Conservation (phyloP, 2,888 invertebrate species). For the Cyaniris semiargus region DNA sequence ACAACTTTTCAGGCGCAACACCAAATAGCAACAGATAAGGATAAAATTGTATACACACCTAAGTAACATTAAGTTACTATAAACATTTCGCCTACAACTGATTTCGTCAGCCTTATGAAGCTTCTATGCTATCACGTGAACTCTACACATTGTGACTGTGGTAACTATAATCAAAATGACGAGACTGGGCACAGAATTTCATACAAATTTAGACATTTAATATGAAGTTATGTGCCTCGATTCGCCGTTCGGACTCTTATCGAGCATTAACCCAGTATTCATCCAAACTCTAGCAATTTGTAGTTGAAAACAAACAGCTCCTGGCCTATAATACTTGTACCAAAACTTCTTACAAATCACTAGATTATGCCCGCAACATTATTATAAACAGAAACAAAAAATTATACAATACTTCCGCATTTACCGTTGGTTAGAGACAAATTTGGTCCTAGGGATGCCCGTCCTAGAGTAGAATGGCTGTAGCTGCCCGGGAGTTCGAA, state of each 20-base stretch:
- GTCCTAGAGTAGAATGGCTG: conserved; percentile 58
- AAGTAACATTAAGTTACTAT: conserved; percentile 18
- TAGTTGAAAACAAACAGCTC: not conserved
- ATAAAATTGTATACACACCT: conserved; percentile 7
- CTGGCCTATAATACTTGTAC: conserved; percentile 30
- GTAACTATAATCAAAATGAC: conserved; percentile 46
- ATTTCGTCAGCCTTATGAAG: conserved; percentile 28
- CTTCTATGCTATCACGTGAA: conserved; percentile 33
- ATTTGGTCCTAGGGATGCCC: conserved; percentile 60
- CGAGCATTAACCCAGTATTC: not conserved
- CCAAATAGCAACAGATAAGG: not conserved
- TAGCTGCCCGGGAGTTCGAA: conserved; percentile 55
- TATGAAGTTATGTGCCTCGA: not conserved
- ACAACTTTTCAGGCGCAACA: not conserved
- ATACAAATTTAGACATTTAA: not conserved
- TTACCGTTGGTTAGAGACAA: conserved; percentile 71
- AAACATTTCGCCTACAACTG: conserved; percentile 24
- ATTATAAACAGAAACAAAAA: conserved; percentile 28
- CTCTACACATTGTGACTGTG: conserved; percentile 42
- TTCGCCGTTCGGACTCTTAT: not conserved
- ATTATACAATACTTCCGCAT: conserved; percentile 71
- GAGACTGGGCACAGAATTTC: not conserved
- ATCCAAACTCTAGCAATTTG: conserved; percentile 2
- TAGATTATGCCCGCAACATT: conserved; percentile 26
- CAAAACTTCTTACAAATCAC: conserved; percentile 18